Conservation (phyloP, 92 coral and sea anemone genomes). For the Nematostella vectensis region DNA sequence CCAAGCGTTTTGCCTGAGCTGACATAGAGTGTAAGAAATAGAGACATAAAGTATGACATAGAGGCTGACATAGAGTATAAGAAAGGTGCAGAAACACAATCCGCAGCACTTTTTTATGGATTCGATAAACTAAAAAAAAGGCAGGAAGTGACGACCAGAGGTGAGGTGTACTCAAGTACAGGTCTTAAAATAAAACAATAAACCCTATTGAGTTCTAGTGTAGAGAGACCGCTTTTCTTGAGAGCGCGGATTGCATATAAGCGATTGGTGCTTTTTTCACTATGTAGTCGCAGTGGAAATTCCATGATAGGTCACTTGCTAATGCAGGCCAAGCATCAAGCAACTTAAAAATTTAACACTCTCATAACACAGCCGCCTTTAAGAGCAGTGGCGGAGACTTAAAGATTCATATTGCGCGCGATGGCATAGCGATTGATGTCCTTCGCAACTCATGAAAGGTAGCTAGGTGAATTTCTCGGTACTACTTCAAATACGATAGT, state of each 20-base stretch:
- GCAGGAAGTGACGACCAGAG: slow-evolving; percentile 1
- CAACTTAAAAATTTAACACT: slow-evolving; percentile 4
- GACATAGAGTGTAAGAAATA: not conserved
- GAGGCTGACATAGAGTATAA: no score
- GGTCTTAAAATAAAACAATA: not conserved
- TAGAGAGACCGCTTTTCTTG: slow-evolving; percentile 3
- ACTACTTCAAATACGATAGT: not conserved
- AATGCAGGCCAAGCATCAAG: no score
- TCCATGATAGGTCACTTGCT: slow-evolving; percentile 20
- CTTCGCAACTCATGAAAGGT: not conserved
- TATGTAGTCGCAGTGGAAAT: slow-evolving; percentile 4
- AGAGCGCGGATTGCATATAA: slow-evolving; percentile 16
- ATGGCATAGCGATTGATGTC: slow-evolving; percentile 2
- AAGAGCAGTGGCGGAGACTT: not conserved
- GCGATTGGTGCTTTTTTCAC: slow-evolving; percentile 21
- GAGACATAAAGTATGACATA: no score
- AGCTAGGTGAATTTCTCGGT: not conserved
- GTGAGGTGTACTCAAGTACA: slow-evolving; percentile 2
- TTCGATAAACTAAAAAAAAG: not conserved
- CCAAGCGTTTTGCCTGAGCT: not conserved
- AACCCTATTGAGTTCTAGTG: not conserved
- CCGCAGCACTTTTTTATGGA: not conserved
- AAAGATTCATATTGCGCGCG: not conserved
- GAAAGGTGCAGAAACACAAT: no score
- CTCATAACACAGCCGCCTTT: not conserved